A percentile compares a stretch with the other conserved stretches of the same genome.
Conservation (phyloP, 2,797 vertebrate genomes). For the Danio choprae region DNA sequence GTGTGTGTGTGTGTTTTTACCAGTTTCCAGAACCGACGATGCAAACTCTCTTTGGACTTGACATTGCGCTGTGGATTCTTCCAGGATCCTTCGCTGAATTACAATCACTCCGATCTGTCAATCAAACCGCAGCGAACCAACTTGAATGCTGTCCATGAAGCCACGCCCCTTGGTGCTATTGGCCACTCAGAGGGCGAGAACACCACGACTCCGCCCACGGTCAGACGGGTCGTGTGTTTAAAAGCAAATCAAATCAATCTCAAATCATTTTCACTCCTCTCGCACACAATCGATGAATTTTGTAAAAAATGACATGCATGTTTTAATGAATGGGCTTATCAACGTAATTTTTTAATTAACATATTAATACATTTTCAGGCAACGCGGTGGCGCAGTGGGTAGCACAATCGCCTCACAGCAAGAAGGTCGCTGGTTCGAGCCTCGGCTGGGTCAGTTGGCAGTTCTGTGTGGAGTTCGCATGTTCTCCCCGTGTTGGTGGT, state of each 20-base stretch:
- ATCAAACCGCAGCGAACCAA: slow-evolving; percentile 12
- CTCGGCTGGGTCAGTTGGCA: too few relatives aligned
- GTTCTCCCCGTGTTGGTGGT: too few relatives aligned
- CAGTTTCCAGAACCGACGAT: slow-evolving; percentile 96
- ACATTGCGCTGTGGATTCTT: slow-evolving; percentile 66
- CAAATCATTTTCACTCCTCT: too few relatives aligned
- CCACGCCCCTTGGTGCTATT: slow-evolving; percentile 61
- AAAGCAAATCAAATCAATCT: too few relatives aligned
- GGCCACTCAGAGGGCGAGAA: slow-evolving; percentile 57
- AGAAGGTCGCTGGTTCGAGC: too few relatives aligned
- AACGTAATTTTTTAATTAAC: too few relatives aligned
- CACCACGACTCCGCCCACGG: slow-evolving; percentile 60
- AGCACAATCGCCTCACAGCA: too few relatives aligned
- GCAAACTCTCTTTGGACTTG: slow-evolving; percentile 86
- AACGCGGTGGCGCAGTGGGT: too few relatives aligned
- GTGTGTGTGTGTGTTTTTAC: slow-evolving; percentile 69
- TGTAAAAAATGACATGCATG: too few relatives aligned
- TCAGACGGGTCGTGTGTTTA: slow-evolving; percentile 36
- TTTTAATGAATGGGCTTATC: too few relatives aligned
- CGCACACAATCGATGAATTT: slow-evolving; percentile 22
- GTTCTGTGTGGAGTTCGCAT: too few relatives aligned
- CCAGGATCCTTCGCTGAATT: neutral
- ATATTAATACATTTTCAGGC: too few relatives aligned
- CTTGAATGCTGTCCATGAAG: neutral
- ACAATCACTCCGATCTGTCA: neutral